Base-by-base conservation (phyloP, 2,797 vertebrate genomes). In the Parauchenoglanis ngamensis region DNA sequence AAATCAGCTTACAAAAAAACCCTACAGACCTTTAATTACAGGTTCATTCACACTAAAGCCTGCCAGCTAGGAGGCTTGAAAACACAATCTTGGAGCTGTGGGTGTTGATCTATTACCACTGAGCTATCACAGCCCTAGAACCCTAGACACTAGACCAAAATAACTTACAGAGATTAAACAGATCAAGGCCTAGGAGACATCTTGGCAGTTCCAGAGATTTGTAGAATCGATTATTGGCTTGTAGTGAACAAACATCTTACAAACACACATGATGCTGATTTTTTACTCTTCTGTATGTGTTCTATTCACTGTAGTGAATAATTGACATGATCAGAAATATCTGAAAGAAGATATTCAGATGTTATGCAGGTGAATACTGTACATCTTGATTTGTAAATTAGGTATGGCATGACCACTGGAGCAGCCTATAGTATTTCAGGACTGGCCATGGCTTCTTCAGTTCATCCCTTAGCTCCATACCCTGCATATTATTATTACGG, bases 81-180 rank as follows among this genome's bases (percentile, higher is more conserved):
- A 35, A 57, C 28, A 76, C 70, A 46, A 46, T 73, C 75, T 54
- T 54, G 25, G 4, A 40, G 19, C 54, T 23, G 77, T 79, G 77
- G 77, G 28, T 79, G 54, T 79, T 57, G 54, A 59, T 59, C 77
- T 79, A 35, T 57, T 57, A 78, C 23, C 46, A 52, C 70, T 23
- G 13, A n/a, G 13, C 46, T 52, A 7, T 76, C 15, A 31, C 75
- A 56, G n/a, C n/a, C 23, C n/a, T 31, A 54, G 13, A 77, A 77
- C 75, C 25, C 49, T 77, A 54, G 21, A 25, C 56, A 44, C 49
- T 54, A 21, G 31, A 23, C 28, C 25, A 76, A 57, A 35, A 79
- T 79, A 57, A 21, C 54, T 13, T 54, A 54, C 15, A 59, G 76
- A 35, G 28, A 12, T 79, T 59, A 79, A 40, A 57, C 6, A 79